Conservation (phyloP, 30 jellyfish, hydroid and myxozoan genomes). For the Rhopilema esculentum region DNA sequence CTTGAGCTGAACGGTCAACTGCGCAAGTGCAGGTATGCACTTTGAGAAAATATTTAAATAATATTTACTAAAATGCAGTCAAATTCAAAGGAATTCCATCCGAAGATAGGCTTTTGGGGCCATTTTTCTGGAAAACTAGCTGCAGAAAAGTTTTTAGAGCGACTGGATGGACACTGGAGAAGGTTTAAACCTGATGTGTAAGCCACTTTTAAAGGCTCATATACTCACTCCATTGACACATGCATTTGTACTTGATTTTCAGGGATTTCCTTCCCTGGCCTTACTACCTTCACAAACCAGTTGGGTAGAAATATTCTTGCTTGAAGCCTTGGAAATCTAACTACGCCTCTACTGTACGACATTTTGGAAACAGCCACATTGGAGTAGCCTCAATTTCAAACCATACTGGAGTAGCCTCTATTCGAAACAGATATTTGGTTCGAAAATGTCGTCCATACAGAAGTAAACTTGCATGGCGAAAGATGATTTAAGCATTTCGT, state of each 20-base stretch:
- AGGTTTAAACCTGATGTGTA: too few species aligned
- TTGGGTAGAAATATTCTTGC: constrained; percentile 93
- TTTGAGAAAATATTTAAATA: too few species aligned
- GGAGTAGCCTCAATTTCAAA: constrained; percentile 3
- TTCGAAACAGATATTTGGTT: neutral
- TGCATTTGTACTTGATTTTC: constrained; percentile 88
- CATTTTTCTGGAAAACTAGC: too few species aligned
- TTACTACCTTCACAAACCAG: constrained; percentile 83
- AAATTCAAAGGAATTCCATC: too few species aligned
- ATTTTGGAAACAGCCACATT: constrained; percentile 30
- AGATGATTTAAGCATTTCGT: neutral
- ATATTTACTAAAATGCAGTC: too few species aligned
- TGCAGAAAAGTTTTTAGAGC: too few species aligned
- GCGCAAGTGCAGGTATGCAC: too few species aligned
- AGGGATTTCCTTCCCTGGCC: constrained; percentile 81
- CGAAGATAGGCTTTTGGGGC: too few species aligned
- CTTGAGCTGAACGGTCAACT: too few species aligned
- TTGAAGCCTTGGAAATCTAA: constrained; percentile 84
- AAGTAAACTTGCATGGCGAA: neutral
- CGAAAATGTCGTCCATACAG: neutral
- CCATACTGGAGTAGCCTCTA: neutral
- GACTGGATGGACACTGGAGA: too few species aligned
- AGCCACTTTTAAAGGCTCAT: neutral
- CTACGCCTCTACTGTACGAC: constrained; percentile 89
- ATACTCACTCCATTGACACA: constrained; percentile 90